Base-by-base conservation (phyloP, 1,140 invertebrate genomes). In the Temnothorax nylanderi region DNA sequence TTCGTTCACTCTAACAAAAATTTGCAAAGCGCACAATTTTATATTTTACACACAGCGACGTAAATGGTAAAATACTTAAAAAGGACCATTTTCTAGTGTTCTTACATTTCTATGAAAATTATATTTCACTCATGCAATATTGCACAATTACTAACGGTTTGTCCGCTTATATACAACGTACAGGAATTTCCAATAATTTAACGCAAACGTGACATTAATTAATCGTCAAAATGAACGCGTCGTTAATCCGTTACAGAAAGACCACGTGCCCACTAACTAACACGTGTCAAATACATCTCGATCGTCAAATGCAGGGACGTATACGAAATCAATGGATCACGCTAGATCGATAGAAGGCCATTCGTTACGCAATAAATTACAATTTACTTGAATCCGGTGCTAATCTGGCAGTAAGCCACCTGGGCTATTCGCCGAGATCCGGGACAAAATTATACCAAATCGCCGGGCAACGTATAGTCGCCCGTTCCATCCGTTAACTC, bases 351-450 rank as follows among this genome's bases (percentile, higher is more conserved):
- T 62, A 51, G 62, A 54, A 47, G 10, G 16, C 49, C 74, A 77
- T 85, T 62, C 44, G 69, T 85, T 78, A 75, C 34, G 87, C 54
- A 86, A 80, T 91, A 90, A 91, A 88, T 91, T 89, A 89, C 54
- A n/a, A 54, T 62, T 90, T 85, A 81, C 58, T 85, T 81, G 78
- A 74, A 89, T 56, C 69, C 26, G 21, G 34, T 69, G 44, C 47
- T 90, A 89, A 91, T 90, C 89, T 60, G 89, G 67, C 67, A 74
- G 81, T 90, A 85, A 90, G 75, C 87, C 80, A 91, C 18, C 64
- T 85, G 85, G 58, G 54, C 47, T 64, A 80, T 47, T 76, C 64
- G 75, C 58, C 13, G 84, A 89, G 77, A 91, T 76, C 72, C 51
- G 16, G 58, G 62, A 51, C 21, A 64, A 88, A 78, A 78, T 62